A percentile compares a stretch with the other conserved stretches of the same genome.
phyloP scores from a whole-genome alignment of 2,888 invertebrate genomes.

The Leptarthrus brevirostris region DNA sequence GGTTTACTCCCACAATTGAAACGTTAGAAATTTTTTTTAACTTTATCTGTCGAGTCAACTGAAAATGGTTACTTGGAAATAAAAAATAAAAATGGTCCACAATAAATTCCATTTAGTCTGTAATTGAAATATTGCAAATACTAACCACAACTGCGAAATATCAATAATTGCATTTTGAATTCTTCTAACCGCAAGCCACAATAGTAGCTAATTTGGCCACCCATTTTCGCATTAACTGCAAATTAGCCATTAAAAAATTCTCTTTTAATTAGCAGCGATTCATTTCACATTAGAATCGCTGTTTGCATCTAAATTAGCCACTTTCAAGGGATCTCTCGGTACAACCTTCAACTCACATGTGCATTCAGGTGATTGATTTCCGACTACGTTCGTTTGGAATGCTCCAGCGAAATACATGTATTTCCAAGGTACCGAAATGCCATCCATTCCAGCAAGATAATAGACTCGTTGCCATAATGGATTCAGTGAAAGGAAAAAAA shows the following conservation, averaged over 20 bases:
- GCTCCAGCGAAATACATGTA: neutral
- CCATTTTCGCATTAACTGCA: no score
- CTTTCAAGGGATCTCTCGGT: neutral
- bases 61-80: no score
- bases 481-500: slow-evolving; percentile 53
- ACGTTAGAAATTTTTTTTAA: no score
- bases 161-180: no score
- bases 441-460: slow-evolving; percentile 37
- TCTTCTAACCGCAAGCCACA: no score
- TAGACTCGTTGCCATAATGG: slow-evolving; percentile 47
- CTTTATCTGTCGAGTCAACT: no score
- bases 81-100: no score
- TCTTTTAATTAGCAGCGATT: neutral
- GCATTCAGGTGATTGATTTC: slow-evolving; percentile 40
- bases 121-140: no score
- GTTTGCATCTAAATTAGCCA: neutral
- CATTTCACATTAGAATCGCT: neutral
- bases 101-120: no score
- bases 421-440: slow-evolving; percentile 35
- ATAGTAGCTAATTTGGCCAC: no score
- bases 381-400: slow-evolving; percentile 17
- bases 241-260: neutral
- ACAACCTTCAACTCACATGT: neutral
- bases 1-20: no score
- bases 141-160: no score